Evolutionary conservation across 2,797 vertebrate species (phyloP).

Genomic region (Esox masquinongy): DNA sequence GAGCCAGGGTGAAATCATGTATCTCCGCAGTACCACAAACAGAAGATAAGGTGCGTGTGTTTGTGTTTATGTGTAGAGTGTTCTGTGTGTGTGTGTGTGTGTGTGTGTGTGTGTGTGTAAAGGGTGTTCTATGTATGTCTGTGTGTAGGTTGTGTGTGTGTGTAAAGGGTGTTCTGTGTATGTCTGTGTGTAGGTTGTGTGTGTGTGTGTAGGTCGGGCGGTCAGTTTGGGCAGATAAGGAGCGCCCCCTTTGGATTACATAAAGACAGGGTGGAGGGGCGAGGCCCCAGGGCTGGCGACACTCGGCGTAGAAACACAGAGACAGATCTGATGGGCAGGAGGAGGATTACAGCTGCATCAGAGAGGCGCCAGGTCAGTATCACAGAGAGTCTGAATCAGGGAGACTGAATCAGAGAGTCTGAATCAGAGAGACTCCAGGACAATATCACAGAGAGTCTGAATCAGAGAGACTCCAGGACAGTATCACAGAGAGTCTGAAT

Average conservation of each 20-base stretch:
- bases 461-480: too few relatives aligned
- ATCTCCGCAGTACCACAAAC: slow-evolving; percentile 48
- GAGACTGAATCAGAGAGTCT: too few relatives aligned
- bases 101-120: slow-evolving; percentile 1
- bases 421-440: too few relatives aligned
- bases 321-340: slow-evolving; percentile 79
- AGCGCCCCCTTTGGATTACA: slow-evolving; percentile 67
- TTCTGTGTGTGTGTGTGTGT: slow-evolving; percentile 2
- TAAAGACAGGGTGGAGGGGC: slow-evolving; percentile 58
- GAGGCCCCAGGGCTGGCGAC: slow-evolving; percentile 57
- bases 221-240: slow-evolving; percentile 35
- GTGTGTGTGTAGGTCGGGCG: not conserved
- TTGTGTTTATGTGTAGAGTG: slow-evolving; percentile 12
- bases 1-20: slow-evolving; percentile 58
- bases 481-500: too few relatives aligned
- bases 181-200: not conserved
- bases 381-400: slow-evolving; percentile 50
- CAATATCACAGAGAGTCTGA: too few relatives aligned
- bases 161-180: slow-evolving; percentile 27
- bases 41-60: slow-evolving; percentile 48
- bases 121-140: slow-evolving; percentile 26
- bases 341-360: slow-evolving; percentile 79
- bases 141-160: not conserved
- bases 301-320: slow-evolving; percentile 43
- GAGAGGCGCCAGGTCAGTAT: slow-evolving; percentile 81